Conservation (phyloP, 2,113 vertebrate species). For the Poeciliopsis occidentalis region DNA sequence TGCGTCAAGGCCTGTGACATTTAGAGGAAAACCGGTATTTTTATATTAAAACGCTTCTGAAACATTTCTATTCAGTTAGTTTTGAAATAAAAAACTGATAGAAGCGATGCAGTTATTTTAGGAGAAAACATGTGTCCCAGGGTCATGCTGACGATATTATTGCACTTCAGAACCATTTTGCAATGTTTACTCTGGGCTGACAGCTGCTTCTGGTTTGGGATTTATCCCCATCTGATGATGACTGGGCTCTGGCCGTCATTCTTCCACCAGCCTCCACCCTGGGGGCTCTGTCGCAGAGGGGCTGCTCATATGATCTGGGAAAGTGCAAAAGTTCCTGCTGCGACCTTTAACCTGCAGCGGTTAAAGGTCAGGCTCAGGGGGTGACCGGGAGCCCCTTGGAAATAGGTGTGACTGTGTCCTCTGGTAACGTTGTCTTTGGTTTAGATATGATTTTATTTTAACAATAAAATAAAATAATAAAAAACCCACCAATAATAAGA, state of each 20-base stretch:
- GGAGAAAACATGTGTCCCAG: too few species aligned
- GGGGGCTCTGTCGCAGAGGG: background rate
- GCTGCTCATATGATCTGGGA: background rate
- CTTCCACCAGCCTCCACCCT: too few species aligned
- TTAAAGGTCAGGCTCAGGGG: too few species aligned
- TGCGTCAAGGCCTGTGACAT: too few species aligned
- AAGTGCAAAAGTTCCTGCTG: constrained; percentile 10
- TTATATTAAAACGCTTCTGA: too few species aligned
- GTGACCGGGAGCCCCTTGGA: background rate
- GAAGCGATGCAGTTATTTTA: background rate
- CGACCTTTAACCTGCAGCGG: constrained; percentile 25
- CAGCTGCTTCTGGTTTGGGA: constrained; percentile 36
- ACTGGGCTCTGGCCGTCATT: constrained; percentile 34
- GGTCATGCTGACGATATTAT: background rate
- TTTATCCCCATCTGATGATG: constrained; percentile 66
- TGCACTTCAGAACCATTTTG: constrained; percentile 11
- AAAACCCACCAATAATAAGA: too few species aligned
- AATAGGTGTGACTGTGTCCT: background rate
- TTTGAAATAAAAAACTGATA: background rate
- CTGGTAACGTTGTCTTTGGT: background rate
- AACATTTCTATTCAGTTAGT: background rate
- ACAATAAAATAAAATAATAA: too few species aligned
- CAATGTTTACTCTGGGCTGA: constrained; percentile 28
- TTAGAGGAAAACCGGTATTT: too few species aligned
- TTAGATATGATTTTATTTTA: too few species aligned